phyloP scores from a whole-genome alignment of 2,113 vertebrate genomes.

The Cynoglossus semilaevis region DNA sequence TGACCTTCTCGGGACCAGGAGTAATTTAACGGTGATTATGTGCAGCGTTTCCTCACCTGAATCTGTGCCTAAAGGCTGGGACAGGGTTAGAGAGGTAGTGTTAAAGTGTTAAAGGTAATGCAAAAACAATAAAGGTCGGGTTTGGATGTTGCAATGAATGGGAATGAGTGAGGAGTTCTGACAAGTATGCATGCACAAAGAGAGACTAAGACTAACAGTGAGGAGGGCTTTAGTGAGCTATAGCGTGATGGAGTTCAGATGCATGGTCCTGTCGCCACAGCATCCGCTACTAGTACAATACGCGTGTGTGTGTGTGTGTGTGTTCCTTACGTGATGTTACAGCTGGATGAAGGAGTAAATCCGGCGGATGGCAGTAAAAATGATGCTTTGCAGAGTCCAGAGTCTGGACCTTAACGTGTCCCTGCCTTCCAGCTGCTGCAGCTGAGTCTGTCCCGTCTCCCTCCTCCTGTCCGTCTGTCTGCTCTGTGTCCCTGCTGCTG shows the following conservation, averaged over 20 bases:
- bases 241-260: conserved; percentile 42
- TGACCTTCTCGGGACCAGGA: background rate
- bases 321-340: conserved; percentile 64
- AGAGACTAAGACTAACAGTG: conserved; percentile 1
- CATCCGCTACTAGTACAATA: background rate
- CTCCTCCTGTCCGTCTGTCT: conserved; percentile 37
- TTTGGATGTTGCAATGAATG: background rate
- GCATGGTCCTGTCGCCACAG: conserved; percentile 8
- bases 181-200: background rate
- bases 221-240: conserved; percentile 32
- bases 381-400: conserved; percentile 56
- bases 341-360: conserved; percentile 55
- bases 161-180: background rate
- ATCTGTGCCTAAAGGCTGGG: background rate
- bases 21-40: background rate
- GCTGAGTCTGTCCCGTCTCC: conserved; percentile 48
- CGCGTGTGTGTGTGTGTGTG: background rate
- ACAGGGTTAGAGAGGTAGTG: too few relatives aligned
- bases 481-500: conserved; percentile 37
- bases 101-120: background rate
- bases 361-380: conserved; percentile 47
- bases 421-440: conserved; percentile 31
- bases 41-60: background rate
- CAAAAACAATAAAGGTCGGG: background rate
- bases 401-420: conserved; percentile 43